Conservation (phyloP, 1,140 invertebrate genomes). For the Drosophila asahinai region DNA sequence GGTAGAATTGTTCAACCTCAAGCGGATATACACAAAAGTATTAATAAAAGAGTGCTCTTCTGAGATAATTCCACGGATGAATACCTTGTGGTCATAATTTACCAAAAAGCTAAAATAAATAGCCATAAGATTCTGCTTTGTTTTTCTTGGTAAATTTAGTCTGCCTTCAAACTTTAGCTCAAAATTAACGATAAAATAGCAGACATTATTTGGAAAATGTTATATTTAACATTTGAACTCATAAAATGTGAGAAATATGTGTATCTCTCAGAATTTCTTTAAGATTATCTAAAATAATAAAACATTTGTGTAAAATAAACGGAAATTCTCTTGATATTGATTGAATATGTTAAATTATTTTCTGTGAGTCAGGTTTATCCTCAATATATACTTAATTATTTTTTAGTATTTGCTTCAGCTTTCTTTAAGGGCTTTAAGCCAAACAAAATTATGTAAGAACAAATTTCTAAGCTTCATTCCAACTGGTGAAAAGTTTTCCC, state of each 20-base stretch:
- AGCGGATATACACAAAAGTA: conserved; percentile 7
- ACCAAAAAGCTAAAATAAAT: not conserved
- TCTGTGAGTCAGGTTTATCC: too few species aligned
- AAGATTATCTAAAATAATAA: too few species aligned
- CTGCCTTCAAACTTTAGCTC: not conserved
- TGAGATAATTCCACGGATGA: conserved; percentile 13
- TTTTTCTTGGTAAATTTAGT: not conserved
- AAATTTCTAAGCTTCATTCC: not conserved
- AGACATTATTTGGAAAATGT: not conserved
- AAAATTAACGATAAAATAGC: not conserved
- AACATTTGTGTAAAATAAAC: too few species aligned
- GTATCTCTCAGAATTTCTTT: not conserved
- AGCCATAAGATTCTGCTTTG: not conserved
- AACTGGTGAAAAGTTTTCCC: not conserved
- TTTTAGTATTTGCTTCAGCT: too few species aligned
- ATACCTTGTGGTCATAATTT: conserved; percentile 16
- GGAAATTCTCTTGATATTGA: too few species aligned
- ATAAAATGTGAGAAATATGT: not conserved
- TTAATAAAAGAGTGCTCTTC: not conserved
- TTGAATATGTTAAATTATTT: too few species aligned
- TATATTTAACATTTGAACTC: not conserved
- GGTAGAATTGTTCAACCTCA: conserved; percentile 22
- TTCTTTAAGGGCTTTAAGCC: not conserved
- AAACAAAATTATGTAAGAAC: not conserved
- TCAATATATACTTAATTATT: too few species aligned